phyloP scores from a whole-genome alignment of 2,888 invertebrate genomes.

The Disparrhopalites patrizii region DNA sequence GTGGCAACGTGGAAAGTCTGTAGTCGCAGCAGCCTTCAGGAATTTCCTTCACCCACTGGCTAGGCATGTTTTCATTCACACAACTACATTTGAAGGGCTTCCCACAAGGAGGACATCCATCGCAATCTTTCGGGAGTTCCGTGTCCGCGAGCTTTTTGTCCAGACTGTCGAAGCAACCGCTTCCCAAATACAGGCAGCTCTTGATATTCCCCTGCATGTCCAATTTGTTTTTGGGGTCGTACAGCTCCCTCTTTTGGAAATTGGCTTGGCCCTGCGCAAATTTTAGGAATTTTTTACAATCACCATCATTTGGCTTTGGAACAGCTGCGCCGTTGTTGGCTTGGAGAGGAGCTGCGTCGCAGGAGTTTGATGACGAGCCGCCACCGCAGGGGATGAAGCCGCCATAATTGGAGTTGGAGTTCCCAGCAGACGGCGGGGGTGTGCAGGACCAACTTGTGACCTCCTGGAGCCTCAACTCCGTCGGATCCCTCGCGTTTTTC shows the following conservation, averaged over 20 bases:
- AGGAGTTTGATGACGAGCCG: too few relatives aligned
- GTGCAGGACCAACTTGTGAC: too few relatives aligned
- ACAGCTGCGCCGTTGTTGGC: neutral
- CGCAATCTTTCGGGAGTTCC: too few relatives aligned
- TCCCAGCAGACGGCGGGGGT: too few relatives aligned
- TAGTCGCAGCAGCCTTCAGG: slow-evolving; percentile 1
- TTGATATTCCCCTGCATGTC: neutral
- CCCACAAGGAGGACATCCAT: too few relatives aligned
- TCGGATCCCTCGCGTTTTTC: too few relatives aligned
- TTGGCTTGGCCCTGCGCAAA: neutral
- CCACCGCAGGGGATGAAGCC: too few relatives aligned
- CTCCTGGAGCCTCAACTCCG: too few relatives aligned
- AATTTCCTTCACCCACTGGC: neutral
- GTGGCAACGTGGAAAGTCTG: neutral
- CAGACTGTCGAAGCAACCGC: neutral
- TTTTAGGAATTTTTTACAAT: neutral
- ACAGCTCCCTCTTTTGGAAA: neutral
- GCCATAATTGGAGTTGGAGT: too few relatives aligned
- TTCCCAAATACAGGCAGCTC: slow-evolving; percentile 3
- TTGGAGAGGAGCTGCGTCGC: neutral
- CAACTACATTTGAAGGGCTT: too few relatives aligned
- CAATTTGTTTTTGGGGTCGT: neutral
- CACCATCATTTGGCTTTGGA: neutral
- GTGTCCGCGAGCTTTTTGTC: neutral
- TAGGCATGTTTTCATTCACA: too few relatives aligned